These are phyloP conservation scores for Ceryle rudis DNA, from an alignment of 2,797 vertebrate genomes.

Conservation along the genomic window DNA sequence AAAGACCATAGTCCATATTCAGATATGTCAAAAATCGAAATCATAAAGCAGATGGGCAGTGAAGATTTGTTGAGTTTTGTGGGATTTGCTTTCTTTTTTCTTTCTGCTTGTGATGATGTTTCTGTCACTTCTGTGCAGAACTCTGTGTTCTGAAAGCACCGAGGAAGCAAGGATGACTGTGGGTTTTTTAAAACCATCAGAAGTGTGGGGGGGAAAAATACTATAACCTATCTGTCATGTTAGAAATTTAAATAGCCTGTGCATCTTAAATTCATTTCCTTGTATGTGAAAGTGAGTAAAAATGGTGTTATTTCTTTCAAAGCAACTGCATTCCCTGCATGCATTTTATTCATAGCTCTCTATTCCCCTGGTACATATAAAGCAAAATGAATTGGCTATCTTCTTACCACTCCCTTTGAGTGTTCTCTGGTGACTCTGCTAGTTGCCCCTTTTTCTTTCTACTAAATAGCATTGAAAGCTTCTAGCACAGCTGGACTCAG, in stretches of 20 bases:
- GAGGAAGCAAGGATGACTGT: background rate
- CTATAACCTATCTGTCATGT: background rate
- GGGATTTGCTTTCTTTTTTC: background rate
- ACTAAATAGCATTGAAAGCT: conserved; percentile 79
- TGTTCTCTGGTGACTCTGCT: conserved; percentile 80
- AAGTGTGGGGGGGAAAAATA: background rate
- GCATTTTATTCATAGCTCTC: conserved; percentile 83
- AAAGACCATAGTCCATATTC: background rate
- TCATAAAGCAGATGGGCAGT: background rate
- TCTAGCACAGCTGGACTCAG: conserved; percentile 83
- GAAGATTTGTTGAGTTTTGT: background rate
- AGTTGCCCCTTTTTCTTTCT: conserved; percentile 67
- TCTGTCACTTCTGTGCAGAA: background rate
- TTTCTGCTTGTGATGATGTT: background rate
- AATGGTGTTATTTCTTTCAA: background rate
- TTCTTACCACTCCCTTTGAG: conserved; percentile 82
- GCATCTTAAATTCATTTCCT: conserved; percentile 1
- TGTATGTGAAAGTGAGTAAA: background rate
- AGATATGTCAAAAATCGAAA: background rate
- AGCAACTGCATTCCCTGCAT: conserved; percentile 26
- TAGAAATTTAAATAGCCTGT: background rate
- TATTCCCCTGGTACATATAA: conserved; percentile 83
- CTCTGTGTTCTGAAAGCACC: background rate
- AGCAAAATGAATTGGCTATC: conserved; percentile 82
- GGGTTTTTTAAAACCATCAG: background rate